Evolutionary conservation across 2,113 vertebrate species (phyloP), one percentile per base, ranked within the genome.

Genomic region (Chlamydotis undulata): DNA sequence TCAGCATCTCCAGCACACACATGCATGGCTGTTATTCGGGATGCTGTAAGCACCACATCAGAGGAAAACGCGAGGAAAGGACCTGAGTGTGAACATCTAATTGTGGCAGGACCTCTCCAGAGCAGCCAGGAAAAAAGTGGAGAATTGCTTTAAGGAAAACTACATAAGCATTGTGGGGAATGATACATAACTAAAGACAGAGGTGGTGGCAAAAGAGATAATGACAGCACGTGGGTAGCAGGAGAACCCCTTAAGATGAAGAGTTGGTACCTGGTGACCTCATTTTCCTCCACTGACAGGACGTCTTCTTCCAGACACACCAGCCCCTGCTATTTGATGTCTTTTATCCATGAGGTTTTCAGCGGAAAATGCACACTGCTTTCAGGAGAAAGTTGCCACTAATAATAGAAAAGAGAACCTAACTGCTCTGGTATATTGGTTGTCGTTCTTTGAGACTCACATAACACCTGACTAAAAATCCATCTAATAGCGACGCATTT

Each of bases 391-490:
- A 56, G 53, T 25, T 82, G 12, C 31, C 47, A 78, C 25, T 79
- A 73, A 92, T 83, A 74, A 85, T 17, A 93, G 84, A 78, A 96
- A 75, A 86, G 47, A 47, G 92, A 92, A 37, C 33, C 47, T 91
- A 81, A 67, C 63, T 89, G 23, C 71, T 94, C 8, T 49, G 60
- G 63, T 71, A n/a, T 87, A 94, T 60, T 90, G 68, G 76, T 57
- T 95, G 68, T 55, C 53, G 78, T 92, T 97, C 73, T 94, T 50
- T 81, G 90, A 95, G 57, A 80, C 12, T 85, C 43, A 19, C 29
- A 10, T 28, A 92, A 94, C 4, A 68, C 57, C 87, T 75, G 71
- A 91, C 75, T 90, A 84, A 95, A 96, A 96, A 95, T 95, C 87
- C 64, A 94, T 87, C 95, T 95, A 96, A 96, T 71, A 93, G 83